A percentile compares a stretch with the other conserved stretches of the same genome.
Conservation (phyloP, 2,888 invertebrate genomes). For the Erpobdella octoculata region DNA sequence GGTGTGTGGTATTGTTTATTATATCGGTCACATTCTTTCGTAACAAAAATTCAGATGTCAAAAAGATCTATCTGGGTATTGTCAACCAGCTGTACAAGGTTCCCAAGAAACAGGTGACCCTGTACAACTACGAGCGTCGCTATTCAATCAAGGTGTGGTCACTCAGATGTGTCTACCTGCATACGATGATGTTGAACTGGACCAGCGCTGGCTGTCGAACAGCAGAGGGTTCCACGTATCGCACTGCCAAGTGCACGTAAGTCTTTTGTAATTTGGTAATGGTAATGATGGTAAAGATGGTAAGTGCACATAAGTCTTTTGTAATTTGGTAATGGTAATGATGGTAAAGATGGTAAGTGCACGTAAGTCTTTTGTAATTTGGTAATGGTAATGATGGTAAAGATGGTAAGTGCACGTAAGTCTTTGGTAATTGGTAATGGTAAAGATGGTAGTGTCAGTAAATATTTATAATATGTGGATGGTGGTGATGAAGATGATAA, state of each 20-base stretch:
- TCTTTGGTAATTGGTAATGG: no score
- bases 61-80: not conserved
- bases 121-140: slow-evolving; percentile 40
- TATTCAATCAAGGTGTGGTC: slow-evolving; percentile 47
- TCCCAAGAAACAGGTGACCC: not conserved
- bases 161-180: slow-evolving; percentile 48
- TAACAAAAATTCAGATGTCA: no score
- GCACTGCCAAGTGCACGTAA: slow-evolving; percentile 42
- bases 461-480: not conserved
- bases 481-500: slow-evolving; percentile 15
- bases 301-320: not conserved
- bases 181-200: slow-evolving; percentile 40
- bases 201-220: slow-evolving; percentile 43
- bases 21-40: no score
- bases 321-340: not conserved
- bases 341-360: not conserved
- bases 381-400: slow-evolving; percentile 12
- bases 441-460: slow-evolving; percentile 18
- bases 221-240: slow-evolving; percentile 38
- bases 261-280: not conserved
- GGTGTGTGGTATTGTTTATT: no score
- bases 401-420: no score
- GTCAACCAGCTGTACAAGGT: not conserved
- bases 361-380: no score
- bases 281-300: not conserved